Conservation (phyloP, 2,113 vertebrate genomes). For the Percina caprodes region DNA sequence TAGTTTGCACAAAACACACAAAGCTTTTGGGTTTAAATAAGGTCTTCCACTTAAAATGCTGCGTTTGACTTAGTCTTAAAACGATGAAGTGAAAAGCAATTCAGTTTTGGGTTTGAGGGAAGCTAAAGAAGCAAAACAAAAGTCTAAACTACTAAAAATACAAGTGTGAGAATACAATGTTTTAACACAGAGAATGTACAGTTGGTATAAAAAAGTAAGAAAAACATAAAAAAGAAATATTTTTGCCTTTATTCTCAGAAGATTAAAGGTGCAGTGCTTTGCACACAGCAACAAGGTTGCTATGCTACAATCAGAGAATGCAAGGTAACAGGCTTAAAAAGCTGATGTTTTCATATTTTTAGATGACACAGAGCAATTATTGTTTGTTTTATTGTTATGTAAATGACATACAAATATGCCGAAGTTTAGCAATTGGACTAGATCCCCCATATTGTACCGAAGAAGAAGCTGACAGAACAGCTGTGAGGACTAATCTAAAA, state of each 20-base stretch:
- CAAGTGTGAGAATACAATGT: not conserved
- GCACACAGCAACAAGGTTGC: slow-evolving; percentile 19
- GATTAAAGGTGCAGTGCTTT: not conserved
- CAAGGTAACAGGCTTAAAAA: not conserved
- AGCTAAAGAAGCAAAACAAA: slow-evolving; percentile 21
- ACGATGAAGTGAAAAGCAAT: slow-evolving; percentile 3
- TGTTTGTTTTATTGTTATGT: not conserved
- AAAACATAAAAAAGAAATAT: not conserved
- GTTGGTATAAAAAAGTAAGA: not conserved
- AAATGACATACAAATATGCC: not conserved
- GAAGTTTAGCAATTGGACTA: not conserved
- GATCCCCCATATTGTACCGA: not conserved
- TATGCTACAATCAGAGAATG: not conserved
- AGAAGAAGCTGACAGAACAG: not conserved
- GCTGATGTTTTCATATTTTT: not conserved
- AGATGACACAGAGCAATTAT: not conserved
- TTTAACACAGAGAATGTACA: not conserved
- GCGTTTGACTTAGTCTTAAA: slow-evolving; percentile 8
- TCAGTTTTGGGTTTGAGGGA: not conserved
- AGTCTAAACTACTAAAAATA: not conserved
- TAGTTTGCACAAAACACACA: slow-evolving; percentile 28
- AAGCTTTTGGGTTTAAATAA: slow-evolving; percentile 36
- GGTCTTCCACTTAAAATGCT: slow-evolving; percentile 19
- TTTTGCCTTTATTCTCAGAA: not conserved
- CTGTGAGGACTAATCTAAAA: not conserved